Base-by-base conservation (phyloP, 2,888 invertebrate genomes). In the Hypercompe scribonia region DNA sequence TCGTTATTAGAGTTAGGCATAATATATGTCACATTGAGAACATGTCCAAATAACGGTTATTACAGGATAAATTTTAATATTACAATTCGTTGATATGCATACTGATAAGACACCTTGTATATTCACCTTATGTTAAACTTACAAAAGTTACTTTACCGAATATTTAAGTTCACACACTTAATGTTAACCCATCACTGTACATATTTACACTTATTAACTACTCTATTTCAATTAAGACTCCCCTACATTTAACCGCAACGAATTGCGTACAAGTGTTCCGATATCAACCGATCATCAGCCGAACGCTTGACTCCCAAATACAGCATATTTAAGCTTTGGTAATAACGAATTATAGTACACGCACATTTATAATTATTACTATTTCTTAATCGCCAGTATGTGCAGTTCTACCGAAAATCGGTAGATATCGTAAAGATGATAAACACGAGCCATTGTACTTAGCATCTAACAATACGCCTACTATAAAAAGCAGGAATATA, bases 11-110 rank as follows among this genome's bases (percentile, higher is more conserved):
- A 82, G 63, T 77, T 84, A 84, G 78, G 77, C 75, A 78, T 68
- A 68, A 58, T 58, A 58, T 80, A 82, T 82, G 80, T 83, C 80
- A 82, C 80, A 86, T 72, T 77, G 81, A 84, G 80, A 84, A 86
- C 76, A 81, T 79, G 68, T 81, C 79, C 76, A 84, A 81, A 83
- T 81, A 84, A 81, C 86, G 82, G 85, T 82, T 75, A 79, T 82
- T 80, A 83, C 71, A 78, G 81, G 78, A 77, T 86, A 81, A 73
- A 80, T 79, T 84, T 86, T 83, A 89, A 87, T 90, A 89, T 91
- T 93, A 94, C 90, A 90, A 90, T 94, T 95, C 94, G 94, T 94
- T 95, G 95, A 95, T 95, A 95, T 95, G 95, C 95, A 95, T 95
- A 94, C 92, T 94, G 91, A 90, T 94, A 95, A 95, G 95, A 95